Percentiles rank a stretch among this genome's conserved stretches.
Conservation (phyloP, 2,888 invertebrate genomes). For the Lithosia quadra region DNA sequence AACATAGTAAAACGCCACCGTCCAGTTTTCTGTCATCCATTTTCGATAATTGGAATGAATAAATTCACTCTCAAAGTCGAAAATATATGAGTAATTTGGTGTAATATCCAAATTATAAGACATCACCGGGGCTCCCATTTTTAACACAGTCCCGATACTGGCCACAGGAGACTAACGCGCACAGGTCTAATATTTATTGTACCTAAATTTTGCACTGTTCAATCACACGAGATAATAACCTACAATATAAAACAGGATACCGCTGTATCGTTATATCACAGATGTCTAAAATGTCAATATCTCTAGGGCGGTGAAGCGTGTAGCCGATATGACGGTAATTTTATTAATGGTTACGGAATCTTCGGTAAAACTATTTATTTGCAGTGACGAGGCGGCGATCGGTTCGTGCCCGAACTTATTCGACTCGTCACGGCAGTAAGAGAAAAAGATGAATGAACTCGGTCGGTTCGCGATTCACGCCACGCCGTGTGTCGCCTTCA, state of each 20-base stretch:
- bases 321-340: conserved; percentile 67
- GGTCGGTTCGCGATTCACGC: conserved; percentile 51
- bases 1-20: conserved; percentile 95
- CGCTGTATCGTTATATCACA: conserved; percentile 80
- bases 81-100: conserved; percentile 97
- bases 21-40: conserved; percentile 99
- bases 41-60: conserved; percentile 94
- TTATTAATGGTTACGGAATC: conserved; percentile 71
- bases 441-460: conserved; percentile 73
- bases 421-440: conserved; percentile 65
- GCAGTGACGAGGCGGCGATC: conserved; percentile 70
- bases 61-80: conserved; percentile 98
- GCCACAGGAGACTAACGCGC: conserved; percentile 59
- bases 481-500: conserved; percentile 64
- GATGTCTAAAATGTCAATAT: conserved; percentile 78
- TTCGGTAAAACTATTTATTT: conserved; percentile 77
- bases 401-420: conserved; percentile 64
- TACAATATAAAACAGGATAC: conserved; percentile 75
- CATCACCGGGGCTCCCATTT: conserved; percentile 78
- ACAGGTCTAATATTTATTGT: conserved; percentile 56
- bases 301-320: conserved; percentile 70
- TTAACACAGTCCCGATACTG: conserved; percentile 53
- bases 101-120: conserved; percentile 87
- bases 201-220: conserved; percentile 69
- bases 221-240: conserved; percentile 80